Base-by-base conservation (phyloP, 2,888 invertebrate genomes). In the Chironomus riparius region DNA sequence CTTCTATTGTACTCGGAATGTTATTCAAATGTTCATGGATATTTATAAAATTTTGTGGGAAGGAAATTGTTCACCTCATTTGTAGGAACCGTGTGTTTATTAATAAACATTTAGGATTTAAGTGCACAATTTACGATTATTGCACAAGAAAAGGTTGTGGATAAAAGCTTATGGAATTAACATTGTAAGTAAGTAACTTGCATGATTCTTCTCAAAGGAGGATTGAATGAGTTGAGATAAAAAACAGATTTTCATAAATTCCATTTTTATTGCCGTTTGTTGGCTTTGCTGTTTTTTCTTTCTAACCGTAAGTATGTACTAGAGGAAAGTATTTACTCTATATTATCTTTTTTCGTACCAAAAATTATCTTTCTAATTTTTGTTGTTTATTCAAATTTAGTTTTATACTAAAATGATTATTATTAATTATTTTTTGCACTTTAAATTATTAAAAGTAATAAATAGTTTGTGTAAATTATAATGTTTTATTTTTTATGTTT, bases 101-200 rank as follows among this genome's bases (percentile, higher is more conserved):
- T 76, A 76, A 69, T 76, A 76, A 76, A 76, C 22, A 56, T 69
- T 76, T 76, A 69, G 76, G 76, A 76, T 76, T 76, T 76, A 69
- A 76, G 76, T 56, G 69, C 56, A 69, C 10, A 56, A 68, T 69
- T 50, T 76, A 76, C 56, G 18, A 18, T 56, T 56, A 56, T 56
- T 56, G 50, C n/a, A 50, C 5, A 15, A 15, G 15, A 50, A 50
- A 56, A 56, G 56, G 56, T 15, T 18, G 56, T 24, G 50, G 38
- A 69, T 56, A 56, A 68, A 24, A 56, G 76, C 76, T 76, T 76
- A 68, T 76, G 48, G 74, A 47, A 68, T 76, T 76, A 69, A 18
- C 50, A 76, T 69, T 76, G 47, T 68, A 72, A 15, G 7, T 38
- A 38, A 38, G 38, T 38, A 38, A 38, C 38, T 38, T 38, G 38